These are phyloP conservation scores for Vimba vimba DNA, from an alignment of 2,113 vertebrate genomes.

Conservation along the genomic window DNA sequence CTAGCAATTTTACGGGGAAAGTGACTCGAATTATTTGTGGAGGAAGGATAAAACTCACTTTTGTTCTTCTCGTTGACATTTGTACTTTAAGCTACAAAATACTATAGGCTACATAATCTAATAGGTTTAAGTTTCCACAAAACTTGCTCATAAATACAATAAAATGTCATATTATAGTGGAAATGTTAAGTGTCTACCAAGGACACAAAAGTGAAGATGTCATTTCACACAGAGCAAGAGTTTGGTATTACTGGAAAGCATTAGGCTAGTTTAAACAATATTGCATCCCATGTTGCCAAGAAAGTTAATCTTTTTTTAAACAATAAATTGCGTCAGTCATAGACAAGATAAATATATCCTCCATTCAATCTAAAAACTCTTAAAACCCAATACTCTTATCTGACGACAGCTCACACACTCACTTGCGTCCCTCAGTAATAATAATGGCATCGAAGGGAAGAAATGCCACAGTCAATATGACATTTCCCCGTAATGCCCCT, in stretches of 20 bases:
- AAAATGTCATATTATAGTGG: slow-evolving; percentile 1
- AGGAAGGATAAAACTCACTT: slow-evolving; percentile 4
- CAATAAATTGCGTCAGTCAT: slow-evolving; percentile 30
- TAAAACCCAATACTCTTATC: slow-evolving; percentile 44
- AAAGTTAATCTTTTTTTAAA: slow-evolving; percentile 26
- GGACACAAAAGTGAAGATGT: slow-evolving; percentile 9
- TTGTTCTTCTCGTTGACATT: slow-evolving; percentile 3
- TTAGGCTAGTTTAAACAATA: not conserved
- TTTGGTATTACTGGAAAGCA: slow-evolving; percentile 1
- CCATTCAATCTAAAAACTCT: slow-evolving; percentile 19
- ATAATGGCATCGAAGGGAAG: slow-evolving; percentile 18
- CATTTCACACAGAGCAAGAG: not conserved
- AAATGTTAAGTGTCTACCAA: not conserved
- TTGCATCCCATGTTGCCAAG: not conserved
- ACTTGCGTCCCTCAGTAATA: slow-evolving; percentile 15
- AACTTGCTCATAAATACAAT: not conserved
- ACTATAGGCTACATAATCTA: not conserved
- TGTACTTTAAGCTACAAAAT: slow-evolving; percentile 4
- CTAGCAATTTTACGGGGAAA: slow-evolving; percentile 2
- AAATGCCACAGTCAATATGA: slow-evolving; percentile 52
- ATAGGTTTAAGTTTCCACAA: not conserved
- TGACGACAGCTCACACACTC: slow-evolving; percentile 40
- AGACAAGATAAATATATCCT: slow-evolving; percentile 11
- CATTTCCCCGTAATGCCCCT: slow-evolving; percentile 40
- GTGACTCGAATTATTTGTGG: slow-evolving; percentile 2